A percentile compares a stretch with the other conserved stretches of the same genome.
phyloP scores from a whole-genome alignment of 35 echinoderm and acorn worm genomes.

The Acanthaster planci region DNA sequence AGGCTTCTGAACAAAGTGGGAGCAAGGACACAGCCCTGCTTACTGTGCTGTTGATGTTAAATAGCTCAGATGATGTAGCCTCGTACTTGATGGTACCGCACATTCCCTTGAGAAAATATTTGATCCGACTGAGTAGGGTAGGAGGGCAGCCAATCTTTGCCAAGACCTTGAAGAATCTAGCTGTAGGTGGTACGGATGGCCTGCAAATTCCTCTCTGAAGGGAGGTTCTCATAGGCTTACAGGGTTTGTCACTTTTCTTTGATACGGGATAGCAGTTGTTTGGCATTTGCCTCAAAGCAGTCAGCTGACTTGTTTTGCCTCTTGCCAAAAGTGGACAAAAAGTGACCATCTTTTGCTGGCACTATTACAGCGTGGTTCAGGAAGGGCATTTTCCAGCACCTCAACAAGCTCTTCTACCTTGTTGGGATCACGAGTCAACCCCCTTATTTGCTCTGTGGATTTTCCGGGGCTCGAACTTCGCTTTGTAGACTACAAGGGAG shows the following conservation, averaged over 20 bases:
- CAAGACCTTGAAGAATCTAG: too few relatives aligned
- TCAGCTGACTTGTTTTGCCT: constrained; percentile 12
- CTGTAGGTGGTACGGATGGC: background rate
- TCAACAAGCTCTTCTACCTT: background rate
- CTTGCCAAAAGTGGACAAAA: constrained; percentile 16
- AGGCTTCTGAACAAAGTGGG: too few relatives aligned
- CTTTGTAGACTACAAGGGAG: background rate
- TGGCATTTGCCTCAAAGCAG: constrained; percentile 9
- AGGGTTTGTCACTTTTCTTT: background rate
- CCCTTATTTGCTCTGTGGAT: background rate
- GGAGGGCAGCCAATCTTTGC: too few relatives aligned
- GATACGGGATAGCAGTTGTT: background rate
- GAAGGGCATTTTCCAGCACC: background rate
- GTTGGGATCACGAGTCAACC: background rate
- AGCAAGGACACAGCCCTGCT: too few relatives aligned
- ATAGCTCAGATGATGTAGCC: too few relatives aligned
- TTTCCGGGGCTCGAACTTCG: background rate
- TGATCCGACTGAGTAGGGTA: too few relatives aligned
- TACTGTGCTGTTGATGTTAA: too few relatives aligned
- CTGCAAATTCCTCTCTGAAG: background rate
- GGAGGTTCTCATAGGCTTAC: background rate
- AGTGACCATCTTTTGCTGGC: background rate
- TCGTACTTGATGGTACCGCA: too few relatives aligned
- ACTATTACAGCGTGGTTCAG: too few relatives aligned
- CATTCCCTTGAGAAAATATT: too few relatives aligned